Evolutionary conservation across 2,797 vertebrate genomes (phyloP).

Genomic region (Microtus agrestis): DNA sequence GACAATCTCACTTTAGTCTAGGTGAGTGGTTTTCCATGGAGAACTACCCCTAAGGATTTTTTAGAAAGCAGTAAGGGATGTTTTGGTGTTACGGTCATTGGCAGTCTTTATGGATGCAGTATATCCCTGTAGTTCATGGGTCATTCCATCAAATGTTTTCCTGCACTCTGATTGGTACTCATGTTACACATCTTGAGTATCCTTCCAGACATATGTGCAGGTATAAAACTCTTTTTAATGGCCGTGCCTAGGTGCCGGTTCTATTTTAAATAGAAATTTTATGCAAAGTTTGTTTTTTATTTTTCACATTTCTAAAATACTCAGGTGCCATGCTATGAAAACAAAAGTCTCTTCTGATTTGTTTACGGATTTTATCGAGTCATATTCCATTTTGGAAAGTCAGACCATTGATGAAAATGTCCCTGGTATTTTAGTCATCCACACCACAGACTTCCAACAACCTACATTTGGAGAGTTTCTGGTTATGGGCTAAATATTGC

Average conservation of each 20-base stretch:
- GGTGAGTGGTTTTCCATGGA: background rate
- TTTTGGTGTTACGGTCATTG: background rate
- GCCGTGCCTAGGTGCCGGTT: background rate
- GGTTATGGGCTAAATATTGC: background rate
- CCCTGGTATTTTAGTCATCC: background rate
- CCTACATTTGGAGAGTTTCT: background rate
- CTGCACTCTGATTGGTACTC: background rate
- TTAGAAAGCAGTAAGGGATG: background rate
- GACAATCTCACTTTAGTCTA: background rate
- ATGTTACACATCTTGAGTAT: background rate
- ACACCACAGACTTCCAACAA: background rate
- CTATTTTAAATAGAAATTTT: background rate
- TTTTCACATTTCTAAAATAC: conserved; percentile 39
- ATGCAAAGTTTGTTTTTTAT: background rate
- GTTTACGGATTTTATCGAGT: background rate
- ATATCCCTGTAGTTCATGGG: no score
- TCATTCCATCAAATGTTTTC: background rate
- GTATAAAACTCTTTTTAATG: background rate
- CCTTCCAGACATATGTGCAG: background rate
- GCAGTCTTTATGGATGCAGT: background rate
- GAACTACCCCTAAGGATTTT: background rate
- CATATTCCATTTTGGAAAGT: background rate
- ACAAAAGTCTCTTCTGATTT: conserved; percentile 4
- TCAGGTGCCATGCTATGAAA: background rate
- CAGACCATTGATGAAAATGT: background rate